These are phyloP conservation scores for Phymatocera aterrima DNA, from an alignment of 2,888 invertebrate species.

Conservation along the genomic window DNA sequence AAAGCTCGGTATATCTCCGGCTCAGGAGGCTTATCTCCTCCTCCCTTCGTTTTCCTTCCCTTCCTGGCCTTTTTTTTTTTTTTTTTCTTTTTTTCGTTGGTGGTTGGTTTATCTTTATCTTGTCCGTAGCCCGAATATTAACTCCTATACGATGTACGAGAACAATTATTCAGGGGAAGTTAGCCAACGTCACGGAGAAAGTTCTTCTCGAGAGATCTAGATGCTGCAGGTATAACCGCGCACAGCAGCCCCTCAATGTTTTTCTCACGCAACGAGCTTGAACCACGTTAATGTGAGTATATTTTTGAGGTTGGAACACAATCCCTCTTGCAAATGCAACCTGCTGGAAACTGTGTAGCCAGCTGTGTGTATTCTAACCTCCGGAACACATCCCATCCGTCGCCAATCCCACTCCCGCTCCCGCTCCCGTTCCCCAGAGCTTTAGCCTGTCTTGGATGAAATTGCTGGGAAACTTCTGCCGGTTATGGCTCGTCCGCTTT, in stretches of 20 bases:
- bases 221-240: too few species aligned
- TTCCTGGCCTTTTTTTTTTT: too few species aligned
- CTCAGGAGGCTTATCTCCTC: too few species aligned
- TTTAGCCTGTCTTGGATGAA: constrained; percentile 6
- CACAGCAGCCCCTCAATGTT: constrained; percentile 3
- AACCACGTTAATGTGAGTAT: not conserved
- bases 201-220: not conserved
- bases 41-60: too few species aligned
- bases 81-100: too few species aligned
- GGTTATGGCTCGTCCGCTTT: constrained; percentile 7
- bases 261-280: not conserved
- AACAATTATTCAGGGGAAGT: constrained; percentile 39
- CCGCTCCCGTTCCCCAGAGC: too few species aligned
- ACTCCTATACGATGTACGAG: too few species aligned
- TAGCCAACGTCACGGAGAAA: constrained; percentile 44
- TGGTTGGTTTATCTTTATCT: too few species aligned
- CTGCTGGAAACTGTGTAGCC: not conserved
- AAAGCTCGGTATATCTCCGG: too few species aligned
- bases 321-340: not conserved
- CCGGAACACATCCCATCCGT: not conserved
- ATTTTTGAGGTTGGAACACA: not conserved
- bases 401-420: too few species aligned
- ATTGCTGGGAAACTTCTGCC: constrained; percentile 17
- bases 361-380: not conserved
- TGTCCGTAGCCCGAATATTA: too few species aligned